Percentiles rank a stretch among this genome's conserved stretches.
These are phyloP conservation scores for Glandiceps talaboti DNA, from an alignment of 53 echinoderm and acorn worm species.

Conservation along the genomic window DNA sequence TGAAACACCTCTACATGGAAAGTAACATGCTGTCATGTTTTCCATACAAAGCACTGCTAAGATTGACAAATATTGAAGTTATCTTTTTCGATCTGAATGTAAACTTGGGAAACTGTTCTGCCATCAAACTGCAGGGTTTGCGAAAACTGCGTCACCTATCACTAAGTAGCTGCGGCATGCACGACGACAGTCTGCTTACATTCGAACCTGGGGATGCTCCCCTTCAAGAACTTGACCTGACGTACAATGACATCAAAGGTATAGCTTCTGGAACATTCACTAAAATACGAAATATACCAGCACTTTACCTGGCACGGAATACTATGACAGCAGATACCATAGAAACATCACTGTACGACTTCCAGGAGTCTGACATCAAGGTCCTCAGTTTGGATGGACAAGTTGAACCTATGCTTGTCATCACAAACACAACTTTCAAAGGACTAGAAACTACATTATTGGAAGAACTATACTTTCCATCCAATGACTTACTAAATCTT, in stretches of 20 bases:
- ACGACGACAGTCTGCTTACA: too few relatives aligned
- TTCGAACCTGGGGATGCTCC: neutral
- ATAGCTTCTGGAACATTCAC: too few relatives aligned
- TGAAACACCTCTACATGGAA: neutral
- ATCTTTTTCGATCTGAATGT: neutral
- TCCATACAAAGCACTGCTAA: neutral
- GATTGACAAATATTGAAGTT: neutral
- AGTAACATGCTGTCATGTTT: neutral
- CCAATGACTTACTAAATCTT: neutral
- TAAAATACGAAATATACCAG: too few relatives aligned
- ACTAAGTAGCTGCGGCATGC: too few relatives aligned
- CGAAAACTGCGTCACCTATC: too few relatives aligned
- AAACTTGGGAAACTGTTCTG: neutral
- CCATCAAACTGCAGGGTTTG: too few relatives aligned
- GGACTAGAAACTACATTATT: neutral
- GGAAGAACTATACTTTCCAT: neutral
- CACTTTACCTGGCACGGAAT: too few relatives aligned
- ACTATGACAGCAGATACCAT: neutral
- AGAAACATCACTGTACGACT: neutral
- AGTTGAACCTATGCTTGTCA: neutral
- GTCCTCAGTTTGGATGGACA: neutral
- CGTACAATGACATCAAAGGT: too few relatives aligned
- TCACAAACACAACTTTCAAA: neutral
- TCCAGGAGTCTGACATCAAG: neutral
- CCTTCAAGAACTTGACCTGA: too few relatives aligned